Base-by-base conservation (phyloP, 2,113 vertebrate species). In the Takifugu flavidus region DNA sequence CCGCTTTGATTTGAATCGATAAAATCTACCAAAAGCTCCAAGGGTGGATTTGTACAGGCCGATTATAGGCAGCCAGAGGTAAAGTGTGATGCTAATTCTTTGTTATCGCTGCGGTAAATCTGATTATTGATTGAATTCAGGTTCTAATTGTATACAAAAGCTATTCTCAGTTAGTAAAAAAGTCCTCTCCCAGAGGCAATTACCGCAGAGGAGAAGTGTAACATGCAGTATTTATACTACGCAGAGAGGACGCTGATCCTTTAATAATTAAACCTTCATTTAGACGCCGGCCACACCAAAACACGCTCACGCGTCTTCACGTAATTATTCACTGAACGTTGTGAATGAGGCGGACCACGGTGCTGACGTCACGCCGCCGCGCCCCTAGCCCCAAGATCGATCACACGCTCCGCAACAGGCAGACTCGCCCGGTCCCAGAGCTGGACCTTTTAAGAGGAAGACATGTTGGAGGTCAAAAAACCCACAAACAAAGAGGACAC, bases 391-490 rank as follows among this genome's bases (percentile, higher is more conserved):
- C 6, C 31, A 31, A 6, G 31, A 7, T 4, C 31, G 20, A 20
- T 34, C 31, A 34, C 5, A 7, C 31, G 20, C 20, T 20, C 20
- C 5, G 31, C 31, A 34, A 4, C 31, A 34, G 29, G 29, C 29
- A 29, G 29, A 5, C 29, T 29, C 29, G 29, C 5, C 29, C 3
- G 29, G 29, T 29, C 29, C 29, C 29, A 3, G 29, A 29, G 29
- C 7, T 31, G 5, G 2, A 31, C 29, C 29, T 31, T 31, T 31
- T 4, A 31, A 20, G 20, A 20, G 20, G 20, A 20, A 20, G 7
- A 39, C 34, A 25, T 49, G 39, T 49, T 57, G 13, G 53, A 51
- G 67, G 59, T 66, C 49, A 46, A 50, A 34, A 20, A 49, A 20
- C 14, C n/a, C 49, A 54, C 47, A 55, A 11, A 55, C 20, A 55